Conservation (phyloP, 2,888 invertebrate genomes). For the Drosophila kuntzei region DNA sequence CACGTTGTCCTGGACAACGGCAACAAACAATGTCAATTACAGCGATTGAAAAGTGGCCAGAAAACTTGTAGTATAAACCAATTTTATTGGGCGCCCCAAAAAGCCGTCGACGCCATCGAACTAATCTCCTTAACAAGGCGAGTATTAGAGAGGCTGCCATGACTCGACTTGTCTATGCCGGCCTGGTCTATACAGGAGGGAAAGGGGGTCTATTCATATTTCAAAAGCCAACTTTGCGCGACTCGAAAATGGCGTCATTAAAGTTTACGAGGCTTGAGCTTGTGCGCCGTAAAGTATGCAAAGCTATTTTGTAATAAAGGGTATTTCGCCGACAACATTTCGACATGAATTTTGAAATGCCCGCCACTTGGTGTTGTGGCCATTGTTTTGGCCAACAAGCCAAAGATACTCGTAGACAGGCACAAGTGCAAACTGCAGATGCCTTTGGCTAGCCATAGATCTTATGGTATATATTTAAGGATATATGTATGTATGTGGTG, state of each 20-base stretch:
- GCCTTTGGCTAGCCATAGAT: slow-evolving; percentile 47
- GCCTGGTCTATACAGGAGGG: background rate
- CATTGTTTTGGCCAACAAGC: slow-evolving; percentile 50
- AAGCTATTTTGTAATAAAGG: slow-evolving; percentile 79
- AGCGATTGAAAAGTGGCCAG: slow-evolving; percentile 80
- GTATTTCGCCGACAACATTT: slow-evolving; percentile 70
- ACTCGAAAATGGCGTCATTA: slow-evolving; percentile 79
- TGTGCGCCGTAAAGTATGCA: slow-evolving; percentile 72
- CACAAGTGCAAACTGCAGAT: slow-evolving; percentile 51
- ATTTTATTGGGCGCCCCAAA: slow-evolving; percentile 71
- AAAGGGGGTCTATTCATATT: slow-evolving; percentile 75
- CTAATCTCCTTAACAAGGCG: slow-evolving; percentile 80
- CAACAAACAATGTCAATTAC: slow-evolving; percentile 73
- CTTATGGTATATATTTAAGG: slow-evolving; percentile 21
- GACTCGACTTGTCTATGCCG: background rate
- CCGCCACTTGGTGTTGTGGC: slow-evolving; percentile 59
- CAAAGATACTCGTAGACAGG: slow-evolving; percentile 1
- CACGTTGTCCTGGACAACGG: slow-evolving; percentile 59
- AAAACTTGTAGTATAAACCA: slow-evolving; percentile 74
- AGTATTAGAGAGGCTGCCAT: slow-evolving; percentile 56
- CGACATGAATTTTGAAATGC: slow-evolving; percentile 66
- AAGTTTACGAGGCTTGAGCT: slow-evolving; percentile 74
- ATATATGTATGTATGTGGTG: slow-evolving; percentile 19
- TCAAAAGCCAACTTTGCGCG: slow-evolving; percentile 78
- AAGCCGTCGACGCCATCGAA: slow-evolving; percentile 62